A percentile compares a stretch with the other conserved stretches of the same genome.
These are phyloP conservation scores for Eupithecia centaureata DNA, from an alignment of 2,888 invertebrate genomes.

Conservation along the genomic window DNA sequence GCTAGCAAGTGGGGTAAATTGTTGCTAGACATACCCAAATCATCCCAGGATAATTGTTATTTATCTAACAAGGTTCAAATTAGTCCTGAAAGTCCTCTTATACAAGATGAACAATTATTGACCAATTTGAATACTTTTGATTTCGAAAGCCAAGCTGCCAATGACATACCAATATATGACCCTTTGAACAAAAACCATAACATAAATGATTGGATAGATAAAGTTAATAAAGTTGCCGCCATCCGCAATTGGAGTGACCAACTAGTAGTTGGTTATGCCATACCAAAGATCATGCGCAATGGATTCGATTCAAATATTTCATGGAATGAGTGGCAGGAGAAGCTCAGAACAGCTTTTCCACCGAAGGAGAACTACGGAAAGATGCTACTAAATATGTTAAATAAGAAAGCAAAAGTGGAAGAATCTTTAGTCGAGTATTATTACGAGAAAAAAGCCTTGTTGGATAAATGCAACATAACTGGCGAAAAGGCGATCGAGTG, in stretches of 20 bases:
- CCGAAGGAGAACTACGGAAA: slow-evolving; percentile 19
- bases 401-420: slow-evolving; percentile 5
- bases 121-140: not conserved
- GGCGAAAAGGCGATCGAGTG: slow-evolving; percentile 23
- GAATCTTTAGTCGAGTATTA: slow-evolving; percentile 19
- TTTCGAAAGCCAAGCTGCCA: not conserved
- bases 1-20: not conserved
- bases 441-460: slow-evolving; percentile 11
- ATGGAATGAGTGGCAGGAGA: slow-evolving; percentile 24
- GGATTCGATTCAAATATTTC: slow-evolving; percentile 5
- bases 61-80: not conserved
- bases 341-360: slow-evolving; percentile 16
- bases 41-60: not conserved
- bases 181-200: slow-evolving; percentile 18
- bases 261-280: slow-evolving; percentile 12
- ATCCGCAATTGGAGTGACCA: slow-evolving; percentile 21
- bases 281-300: slow-evolving; percentile 21
- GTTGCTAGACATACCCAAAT: not conserved
- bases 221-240: slow-evolving; percentile 15
- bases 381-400: slow-evolving; percentile 20
- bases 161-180: slow-evolving; percentile 16
- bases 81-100: slow-evolving; percentile 5
- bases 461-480: slow-evolving; percentile 19
- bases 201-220: slow-evolving; percentile 15
- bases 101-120: slow-evolving; percentile 2